These are phyloP conservation scores for Cryptus viduatorius DNA, from an alignment of 2,888 invertebrate genomes.

Conservation along the genomic window DNA sequence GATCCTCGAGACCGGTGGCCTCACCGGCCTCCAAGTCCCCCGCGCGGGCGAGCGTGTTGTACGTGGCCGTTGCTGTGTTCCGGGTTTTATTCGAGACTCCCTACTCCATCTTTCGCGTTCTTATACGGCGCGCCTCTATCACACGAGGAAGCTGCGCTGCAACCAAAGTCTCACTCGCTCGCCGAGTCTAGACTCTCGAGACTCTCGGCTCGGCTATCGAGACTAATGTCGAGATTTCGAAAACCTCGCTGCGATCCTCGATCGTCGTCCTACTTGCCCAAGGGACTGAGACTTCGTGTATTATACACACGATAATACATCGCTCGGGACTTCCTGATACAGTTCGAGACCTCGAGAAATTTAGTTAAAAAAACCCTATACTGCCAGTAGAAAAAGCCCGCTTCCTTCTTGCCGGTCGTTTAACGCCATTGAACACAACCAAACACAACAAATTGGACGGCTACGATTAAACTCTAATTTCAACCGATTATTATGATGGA, in stretches of 20 bases:
- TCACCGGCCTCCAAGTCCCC: conserved; percentile 23
- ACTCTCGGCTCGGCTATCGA: conserved; percentile 14
- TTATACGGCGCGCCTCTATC: conserved; percentile 26
- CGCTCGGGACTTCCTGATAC: conserved; percentile 13
- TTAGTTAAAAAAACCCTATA: not conserved
- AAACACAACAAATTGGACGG: conserved; percentile 5
- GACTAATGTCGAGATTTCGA: conserved; percentile 34
- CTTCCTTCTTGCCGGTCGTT: conserved; percentile 24
- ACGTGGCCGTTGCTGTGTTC: conserved; percentile 73
- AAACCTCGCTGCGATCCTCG: conserved; percentile 29
- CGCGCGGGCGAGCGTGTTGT: conserved; percentile 59
- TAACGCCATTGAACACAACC: conserved; percentile 42
- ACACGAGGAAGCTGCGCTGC: conserved; percentile 25
- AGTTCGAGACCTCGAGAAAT: conserved; percentile 27
- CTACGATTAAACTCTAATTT: not conserved
- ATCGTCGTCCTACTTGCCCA: conserved; percentile 44
- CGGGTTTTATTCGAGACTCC: conserved; percentile 44
- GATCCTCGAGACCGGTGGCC: conserved; percentile 50
- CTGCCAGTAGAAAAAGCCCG: not conserved
- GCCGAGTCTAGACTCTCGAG: conserved; percentile 26
- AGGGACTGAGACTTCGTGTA: conserved; percentile 42
- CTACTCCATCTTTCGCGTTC: not conserved
- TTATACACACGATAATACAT: conserved; percentile 7
- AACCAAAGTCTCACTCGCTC: conserved; percentile 15
- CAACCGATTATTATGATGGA: not conserved